Evolutionary conservation across 2,113 vertebrate species (phyloP).

Genomic region (Heloderma charlesbogerti): DNA sequence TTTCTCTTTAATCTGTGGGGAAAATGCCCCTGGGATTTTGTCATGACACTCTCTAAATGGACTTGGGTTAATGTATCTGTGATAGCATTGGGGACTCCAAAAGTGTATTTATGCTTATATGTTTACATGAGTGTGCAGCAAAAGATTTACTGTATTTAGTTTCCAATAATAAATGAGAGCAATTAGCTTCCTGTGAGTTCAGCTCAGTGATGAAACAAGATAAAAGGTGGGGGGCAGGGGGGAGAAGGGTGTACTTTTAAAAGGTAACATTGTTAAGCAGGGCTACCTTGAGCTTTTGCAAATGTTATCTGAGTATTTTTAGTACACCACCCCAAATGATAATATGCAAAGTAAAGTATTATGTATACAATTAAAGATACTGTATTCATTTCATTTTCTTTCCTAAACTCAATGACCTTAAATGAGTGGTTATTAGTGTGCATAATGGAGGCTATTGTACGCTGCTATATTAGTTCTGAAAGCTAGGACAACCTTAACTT

Average conservation of each 20-base stretch:
- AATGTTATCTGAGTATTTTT: neutral
- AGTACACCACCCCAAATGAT: no score
- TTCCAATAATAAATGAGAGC: conserved; percentile 43
- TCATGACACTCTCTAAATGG: conserved; percentile 44
- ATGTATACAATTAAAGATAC: neutral
- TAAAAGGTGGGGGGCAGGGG: neutral
- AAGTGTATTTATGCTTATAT: conserved; percentile 37
- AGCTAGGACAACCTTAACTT: neutral
- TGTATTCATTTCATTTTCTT: neutral
- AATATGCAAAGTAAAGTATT: neutral
- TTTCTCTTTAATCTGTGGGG: conserved; percentile 44
- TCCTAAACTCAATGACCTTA: neutral
- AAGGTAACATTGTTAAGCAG: neutral
- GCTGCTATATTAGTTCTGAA: neutral
- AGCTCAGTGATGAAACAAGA: neutral
- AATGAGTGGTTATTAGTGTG: neutral
- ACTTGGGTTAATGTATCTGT: conserved; percentile 34
- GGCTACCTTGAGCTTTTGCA: neutral
- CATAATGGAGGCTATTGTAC: neutral
- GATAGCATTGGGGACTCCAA: conserved; percentile 28
- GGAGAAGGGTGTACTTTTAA: neutral
- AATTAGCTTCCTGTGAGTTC: conserved; percentile 37
- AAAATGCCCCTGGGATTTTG: conserved; percentile 46
- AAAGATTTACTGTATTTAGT: conserved; percentile 41
- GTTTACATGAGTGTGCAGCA: conserved; percentile 28